phyloP scores from a whole-genome alignment of 2,888 invertebrate genomes.

The Sesamia inferens region DNA sequence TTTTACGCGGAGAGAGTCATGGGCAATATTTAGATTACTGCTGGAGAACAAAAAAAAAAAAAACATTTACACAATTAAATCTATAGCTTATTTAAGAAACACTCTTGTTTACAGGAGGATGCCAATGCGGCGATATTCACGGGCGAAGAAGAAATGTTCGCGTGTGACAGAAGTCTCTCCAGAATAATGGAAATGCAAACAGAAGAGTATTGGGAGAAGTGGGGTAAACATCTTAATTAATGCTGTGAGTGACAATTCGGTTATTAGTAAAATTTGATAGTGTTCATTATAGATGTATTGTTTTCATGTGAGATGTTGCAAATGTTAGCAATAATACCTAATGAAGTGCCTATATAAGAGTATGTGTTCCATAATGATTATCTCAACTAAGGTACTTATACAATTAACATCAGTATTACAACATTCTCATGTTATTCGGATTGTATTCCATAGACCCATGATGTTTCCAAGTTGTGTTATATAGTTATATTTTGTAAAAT shows the following conservation, averaged over 20 bases:
- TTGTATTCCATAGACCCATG: constrained; percentile 42
- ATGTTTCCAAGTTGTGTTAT: constrained; percentile 57
- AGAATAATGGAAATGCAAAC: constrained; percentile 99
- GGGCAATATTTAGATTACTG: too few species aligned
- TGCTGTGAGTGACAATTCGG: constrained; percentile 9
- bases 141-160: constrained; percentile 99
- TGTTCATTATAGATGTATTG: constrained; percentile 33
- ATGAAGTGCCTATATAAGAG: constrained; percentile 58
- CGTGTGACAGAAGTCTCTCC: constrained; percentile 98
- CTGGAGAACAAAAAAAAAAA: too few species aligned
- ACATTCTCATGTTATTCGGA: constrained; percentile 54
- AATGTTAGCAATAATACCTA: constrained; percentile 36
- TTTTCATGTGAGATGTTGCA: constrained; percentile 40
- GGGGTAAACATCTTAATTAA: constrained; percentile 89
- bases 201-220: constrained; percentile 97
- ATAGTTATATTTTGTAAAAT: constrained; percentile 53
- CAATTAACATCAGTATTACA: constrained; percentile 60
- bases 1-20: too few species aligned
- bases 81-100: background rate
- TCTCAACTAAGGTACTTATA: constrained; percentile 32
- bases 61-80: too few species aligned
- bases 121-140: constrained; percentile 97
- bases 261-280: constrained; percentile 32
- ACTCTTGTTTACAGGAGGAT: constrained; percentile 89
- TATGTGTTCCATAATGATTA: constrained; percentile 33